Percentiles rank a stretch among this genome's conserved stretches.
Conservation (phyloP, 2,797 vertebrate genomes). For the Dendrocincla fuliginosa region DNA sequence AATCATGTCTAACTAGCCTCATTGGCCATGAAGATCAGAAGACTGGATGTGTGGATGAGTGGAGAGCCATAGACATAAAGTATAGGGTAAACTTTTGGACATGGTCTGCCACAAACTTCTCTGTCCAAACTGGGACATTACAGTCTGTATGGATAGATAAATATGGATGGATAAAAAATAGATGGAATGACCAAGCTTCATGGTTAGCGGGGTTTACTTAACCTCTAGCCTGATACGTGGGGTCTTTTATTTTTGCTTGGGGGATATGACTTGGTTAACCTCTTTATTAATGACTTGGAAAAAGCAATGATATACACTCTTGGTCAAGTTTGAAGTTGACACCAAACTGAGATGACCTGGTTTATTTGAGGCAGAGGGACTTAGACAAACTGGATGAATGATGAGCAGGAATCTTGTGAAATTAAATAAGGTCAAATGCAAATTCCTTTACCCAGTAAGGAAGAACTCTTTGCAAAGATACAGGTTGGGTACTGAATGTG, state of each 20-base stretch:
- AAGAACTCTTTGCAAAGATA: not conserved
- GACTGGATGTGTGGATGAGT: not conserved
- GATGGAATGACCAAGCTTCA: not conserved
- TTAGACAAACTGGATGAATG: not conserved
- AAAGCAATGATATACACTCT: not conserved
- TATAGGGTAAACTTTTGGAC: not conserved
- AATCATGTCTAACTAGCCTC: not conserved
- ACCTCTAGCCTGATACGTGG: not conserved
- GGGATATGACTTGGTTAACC: not conserved
- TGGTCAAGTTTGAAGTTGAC: not conserved
- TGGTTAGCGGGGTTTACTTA: not conserved
- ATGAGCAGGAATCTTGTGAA: not conserved
- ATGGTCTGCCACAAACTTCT: not conserved
- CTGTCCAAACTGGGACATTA: not conserved
- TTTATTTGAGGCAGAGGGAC: not conserved
- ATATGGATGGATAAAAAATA: not conserved
- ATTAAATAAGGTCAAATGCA: not conserved
- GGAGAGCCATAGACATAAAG: fast-evolving
- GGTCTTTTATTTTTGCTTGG: not conserved
- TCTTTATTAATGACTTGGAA: not conserved
- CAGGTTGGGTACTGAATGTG: not conserved
- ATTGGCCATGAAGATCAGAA: not conserved
- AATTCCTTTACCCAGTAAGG: not conserved
- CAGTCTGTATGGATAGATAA: not conserved
- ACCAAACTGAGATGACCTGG: not conserved